Percentiles rank a stretch among this genome's conserved stretches.
Evolutionary conservation across 2,797 vertebrate genomes (phyloP).

Genomic region (Bradypodion ventrale): DNA sequence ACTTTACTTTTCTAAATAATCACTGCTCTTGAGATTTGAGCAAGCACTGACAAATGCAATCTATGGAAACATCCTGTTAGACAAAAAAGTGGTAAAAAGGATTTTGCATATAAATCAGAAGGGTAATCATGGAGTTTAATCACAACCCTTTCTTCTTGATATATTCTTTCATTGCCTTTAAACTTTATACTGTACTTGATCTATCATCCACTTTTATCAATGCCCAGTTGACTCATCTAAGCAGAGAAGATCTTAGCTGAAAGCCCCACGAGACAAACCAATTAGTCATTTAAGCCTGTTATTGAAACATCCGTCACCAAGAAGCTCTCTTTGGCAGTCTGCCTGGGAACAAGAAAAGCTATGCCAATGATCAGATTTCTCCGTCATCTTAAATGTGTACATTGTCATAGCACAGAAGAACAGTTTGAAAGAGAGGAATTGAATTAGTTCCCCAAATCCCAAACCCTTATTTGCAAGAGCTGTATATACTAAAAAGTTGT

Average conservation of each 20-base stretch:
- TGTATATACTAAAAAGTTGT: slow-evolving; percentile 22
- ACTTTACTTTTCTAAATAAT: background rate
- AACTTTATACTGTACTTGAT: background rate
- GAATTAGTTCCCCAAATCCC: slow-evolving; percentile 56
- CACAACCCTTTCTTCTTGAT: slow-evolving; percentile 38
- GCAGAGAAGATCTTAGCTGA: slow-evolving; percentile 15
- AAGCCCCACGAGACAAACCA: slow-evolving; percentile 38
- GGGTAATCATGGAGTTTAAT: background rate
- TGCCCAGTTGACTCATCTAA: slow-evolving; percentile 10
- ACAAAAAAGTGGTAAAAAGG: slow-evolving; percentile 3
- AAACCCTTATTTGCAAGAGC: slow-evolving; percentile 10
- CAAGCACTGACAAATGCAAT: background rate
- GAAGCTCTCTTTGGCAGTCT: slow-evolving; percentile 39
- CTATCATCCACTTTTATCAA: slow-evolving; percentile 15
- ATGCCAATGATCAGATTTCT: slow-evolving; percentile 28
- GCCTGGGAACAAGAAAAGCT: slow-evolving; percentile 13
- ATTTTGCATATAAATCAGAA: slow-evolving; percentile 24
- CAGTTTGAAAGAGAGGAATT: slow-evolving; percentile 31
- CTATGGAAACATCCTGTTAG: background rate
- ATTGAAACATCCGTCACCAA: slow-evolving; percentile 37
- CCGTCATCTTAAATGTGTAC: slow-evolving; percentile 57
- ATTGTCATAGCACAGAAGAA: slow-evolving; percentile 34
- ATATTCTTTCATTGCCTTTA: slow-evolving; percentile 31
- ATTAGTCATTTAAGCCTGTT: slow-evolving; percentile 29
- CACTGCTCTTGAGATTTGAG: background rate